Conservation (phyloP, 2,888 invertebrate genomes). For the Sisyra terminalis region DNA sequence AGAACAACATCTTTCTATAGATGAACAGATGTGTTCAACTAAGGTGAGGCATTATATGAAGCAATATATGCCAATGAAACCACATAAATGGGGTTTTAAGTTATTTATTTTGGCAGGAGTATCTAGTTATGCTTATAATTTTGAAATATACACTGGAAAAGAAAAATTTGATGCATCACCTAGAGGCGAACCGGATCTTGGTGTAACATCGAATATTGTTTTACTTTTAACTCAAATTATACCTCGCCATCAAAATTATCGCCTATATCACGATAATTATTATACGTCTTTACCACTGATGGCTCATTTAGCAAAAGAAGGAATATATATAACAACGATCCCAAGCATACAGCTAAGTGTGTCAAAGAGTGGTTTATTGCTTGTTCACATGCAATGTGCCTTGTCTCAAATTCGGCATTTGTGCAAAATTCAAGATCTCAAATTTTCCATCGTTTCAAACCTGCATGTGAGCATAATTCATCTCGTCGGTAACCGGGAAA, state of each 20-base stretch:
- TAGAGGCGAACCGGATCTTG: conserved; percentile 16
- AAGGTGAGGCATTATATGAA: conserved; percentile 18
- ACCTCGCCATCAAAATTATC: conserved; percentile 16
- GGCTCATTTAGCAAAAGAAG: conserved; percentile 12
- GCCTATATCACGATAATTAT: conserved; percentile 18
- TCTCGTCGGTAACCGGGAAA: too few relatives aligned
- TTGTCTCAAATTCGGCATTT: too few relatives aligned
- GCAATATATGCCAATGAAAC: conserved; percentile 18
- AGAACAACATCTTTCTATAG: conserved; percentile 17
- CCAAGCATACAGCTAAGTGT: too few relatives aligned
- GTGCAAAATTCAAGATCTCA: too few relatives aligned
- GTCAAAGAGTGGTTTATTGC: too few relatives aligned
- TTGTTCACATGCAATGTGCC: too few relatives aligned
- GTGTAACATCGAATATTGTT: conserved; percentile 17
- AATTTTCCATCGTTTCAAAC: too few relatives aligned
- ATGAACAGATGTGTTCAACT: conserved; percentile 18
- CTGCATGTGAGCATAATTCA: too few relatives aligned
- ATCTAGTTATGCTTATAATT: conserved; percentile 16
- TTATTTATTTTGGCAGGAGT: conserved; percentile 14
- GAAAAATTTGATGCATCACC: conserved; percentile 13
- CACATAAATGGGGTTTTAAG: conserved; percentile 19
- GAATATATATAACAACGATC: too few relatives aligned
- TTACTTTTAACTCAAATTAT: conserved; percentile 16
- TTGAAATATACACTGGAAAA: conserved; percentile 17
- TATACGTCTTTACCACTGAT: conserved; percentile 15